phyloP scores from a whole-genome alignment of 2,797 vertebrate genomes.

The Bryconaethiops microstoma region DNA sequence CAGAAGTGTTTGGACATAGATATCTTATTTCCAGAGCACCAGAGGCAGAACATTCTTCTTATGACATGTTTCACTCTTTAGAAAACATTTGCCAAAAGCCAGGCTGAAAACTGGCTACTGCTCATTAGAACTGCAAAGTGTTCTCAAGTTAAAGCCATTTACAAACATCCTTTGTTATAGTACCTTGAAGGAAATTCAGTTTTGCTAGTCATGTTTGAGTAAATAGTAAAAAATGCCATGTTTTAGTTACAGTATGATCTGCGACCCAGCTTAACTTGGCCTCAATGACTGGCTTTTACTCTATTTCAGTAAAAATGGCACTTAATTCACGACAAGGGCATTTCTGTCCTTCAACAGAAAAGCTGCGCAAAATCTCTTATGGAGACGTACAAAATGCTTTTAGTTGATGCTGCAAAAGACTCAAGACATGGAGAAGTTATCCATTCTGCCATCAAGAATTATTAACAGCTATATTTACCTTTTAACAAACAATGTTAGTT shows the following conservation, averaged over 20 bases:
- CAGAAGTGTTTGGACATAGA: background rate
- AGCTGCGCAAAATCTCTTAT: background rate
- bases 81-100: background rate
- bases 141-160: too few relatives aligned
- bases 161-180: too few relatives aligned
- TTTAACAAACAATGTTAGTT: constrained; percentile 53
- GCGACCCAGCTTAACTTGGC: too few relatives aligned
- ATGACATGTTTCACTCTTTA: too few relatives aligned
- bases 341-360: background rate
- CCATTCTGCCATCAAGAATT: constrained; percentile 23
- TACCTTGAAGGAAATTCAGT: too few relatives aligned
- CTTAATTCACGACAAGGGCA: background rate
- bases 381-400: background rate
- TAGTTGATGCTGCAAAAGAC: constrained; percentile 18
- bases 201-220: background rate
- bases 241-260: background rate
- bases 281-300: background rate
- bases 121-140: too few relatives aligned
- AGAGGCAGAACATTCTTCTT: background rate
- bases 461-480: constrained; percentile 26
- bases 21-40: background rate
- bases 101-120: too few relatives aligned
- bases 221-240: too few relatives aligned
- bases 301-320: background rate
- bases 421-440: constrained; percentile 32